Percentiles rank a stretch among this genome's conserved stretches.
phyloP scores from a whole-genome alignment of 2,113 vertebrate species.

The Ceyx margarethae region DNA sequence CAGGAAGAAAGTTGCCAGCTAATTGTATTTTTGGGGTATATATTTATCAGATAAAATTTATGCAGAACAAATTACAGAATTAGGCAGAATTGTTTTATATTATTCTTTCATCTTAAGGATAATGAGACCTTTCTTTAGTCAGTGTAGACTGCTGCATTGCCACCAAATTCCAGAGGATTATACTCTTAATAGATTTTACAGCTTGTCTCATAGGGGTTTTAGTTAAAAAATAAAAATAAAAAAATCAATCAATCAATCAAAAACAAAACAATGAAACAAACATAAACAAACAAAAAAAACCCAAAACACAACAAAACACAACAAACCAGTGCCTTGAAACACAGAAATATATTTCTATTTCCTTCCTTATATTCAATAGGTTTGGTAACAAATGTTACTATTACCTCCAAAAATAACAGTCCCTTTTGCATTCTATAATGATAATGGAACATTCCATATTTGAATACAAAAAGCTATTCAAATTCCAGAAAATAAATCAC shows the following conservation, averaged over 20 bases:
- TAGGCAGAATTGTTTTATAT: not conserved
- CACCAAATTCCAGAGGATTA: constrained; percentile 8
- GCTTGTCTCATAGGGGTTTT: not conserved
- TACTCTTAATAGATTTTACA: not conserved
- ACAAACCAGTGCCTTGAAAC: not conserved
- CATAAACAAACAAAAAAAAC: too few relatives aligned
- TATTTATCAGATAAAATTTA: not conserved
- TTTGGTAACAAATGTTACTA: constrained; percentile 48
- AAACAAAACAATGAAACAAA: too few relatives aligned
- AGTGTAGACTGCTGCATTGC: not conserved
- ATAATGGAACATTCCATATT: not conserved
- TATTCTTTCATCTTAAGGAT: not conserved
- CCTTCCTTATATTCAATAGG: not conserved
- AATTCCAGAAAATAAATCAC: constrained; percentile 34
- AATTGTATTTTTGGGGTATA: not conserved
- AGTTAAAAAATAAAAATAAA: not conserved
- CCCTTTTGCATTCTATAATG: not conserved
- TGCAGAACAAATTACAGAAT: not conserved
- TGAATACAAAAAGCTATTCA: not conserved
- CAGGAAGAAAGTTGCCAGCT: not conserved
- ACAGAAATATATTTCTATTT: not conserved
- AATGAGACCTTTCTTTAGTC: not conserved
- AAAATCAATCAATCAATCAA: too few relatives aligned
- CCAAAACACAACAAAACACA: too few relatives aligned
- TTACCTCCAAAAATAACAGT: not conserved